Evolutionary conservation across 2,113 vertebrate species (phyloP).

Genomic region (Telmatochromis sp.): DNA sequence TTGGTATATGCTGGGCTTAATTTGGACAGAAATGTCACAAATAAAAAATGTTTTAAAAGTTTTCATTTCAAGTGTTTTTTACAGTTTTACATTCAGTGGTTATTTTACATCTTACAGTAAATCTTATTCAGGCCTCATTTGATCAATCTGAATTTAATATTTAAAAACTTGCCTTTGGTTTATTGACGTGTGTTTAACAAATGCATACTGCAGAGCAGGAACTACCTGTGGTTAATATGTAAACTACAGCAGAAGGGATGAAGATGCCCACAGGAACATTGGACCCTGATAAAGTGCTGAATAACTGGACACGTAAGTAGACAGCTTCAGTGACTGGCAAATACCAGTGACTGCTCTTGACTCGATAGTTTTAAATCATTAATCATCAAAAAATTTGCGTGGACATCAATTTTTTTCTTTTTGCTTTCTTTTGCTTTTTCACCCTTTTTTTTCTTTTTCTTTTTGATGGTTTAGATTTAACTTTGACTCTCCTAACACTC

Average conservation of each 20-base stretch:
- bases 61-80: background rate
- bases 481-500: background rate
- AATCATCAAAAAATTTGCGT: background rate
- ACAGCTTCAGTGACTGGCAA: background rate
- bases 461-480: background rate
- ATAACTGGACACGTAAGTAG: constrained; percentile 9
- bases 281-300: constrained; percentile 56
- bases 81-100: background rate
- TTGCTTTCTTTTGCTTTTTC: background rate
- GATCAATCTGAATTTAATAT: background rate
- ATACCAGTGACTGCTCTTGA: background rate
- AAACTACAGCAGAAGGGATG: constrained; percentile 31
- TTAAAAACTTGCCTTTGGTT: background rate
- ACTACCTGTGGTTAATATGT: constrained; percentile 61
- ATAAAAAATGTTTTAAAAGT: background rate
- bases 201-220: background rate
- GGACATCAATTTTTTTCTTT: background rate
- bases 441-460: background rate
- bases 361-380: background rate
- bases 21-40: background rate
- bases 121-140: background rate
- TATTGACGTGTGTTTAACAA: background rate
- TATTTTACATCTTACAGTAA: background rate
- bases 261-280: constrained; percentile 57
- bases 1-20: background rate